phyloP scores from a whole-genome alignment of 2,113 vertebrate species.

The Chaetorhynchus papuensis region DNA sequence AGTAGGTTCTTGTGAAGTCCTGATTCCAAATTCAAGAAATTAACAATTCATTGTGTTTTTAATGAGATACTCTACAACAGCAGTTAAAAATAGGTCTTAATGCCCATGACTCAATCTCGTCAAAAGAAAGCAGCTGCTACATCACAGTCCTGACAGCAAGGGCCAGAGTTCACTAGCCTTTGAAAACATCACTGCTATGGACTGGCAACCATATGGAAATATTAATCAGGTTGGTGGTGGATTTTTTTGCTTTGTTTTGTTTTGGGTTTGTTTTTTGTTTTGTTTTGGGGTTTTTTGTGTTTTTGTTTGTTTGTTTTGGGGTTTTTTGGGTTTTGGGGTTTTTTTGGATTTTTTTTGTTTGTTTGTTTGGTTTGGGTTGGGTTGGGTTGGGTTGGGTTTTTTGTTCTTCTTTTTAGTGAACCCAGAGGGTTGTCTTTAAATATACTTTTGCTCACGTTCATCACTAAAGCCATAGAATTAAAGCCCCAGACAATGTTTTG shows the following conservation, averaged over 20 bases:
- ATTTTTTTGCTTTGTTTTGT: no score
- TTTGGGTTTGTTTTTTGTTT: not conserved
- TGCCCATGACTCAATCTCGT: not conserved
- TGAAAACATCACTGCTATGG: not conserved
- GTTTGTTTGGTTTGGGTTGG: not conserved
- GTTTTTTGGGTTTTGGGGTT: no score
- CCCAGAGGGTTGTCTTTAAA: not conserved
- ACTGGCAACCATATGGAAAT: not conserved
- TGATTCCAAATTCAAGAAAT: not conserved
- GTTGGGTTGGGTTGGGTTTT: not conserved
- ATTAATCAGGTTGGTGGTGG: accelerated
- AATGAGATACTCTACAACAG: not conserved
- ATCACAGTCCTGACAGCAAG: not conserved
- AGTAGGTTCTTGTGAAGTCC: not conserved
- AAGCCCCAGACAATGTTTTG: not conserved
- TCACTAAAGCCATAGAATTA: not conserved
- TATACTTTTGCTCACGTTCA: not conserved
- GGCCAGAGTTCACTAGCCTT: not conserved
- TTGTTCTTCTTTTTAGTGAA: not conserved
- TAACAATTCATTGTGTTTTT: not conserved
- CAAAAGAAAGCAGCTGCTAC: not conserved
- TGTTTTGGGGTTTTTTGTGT: not conserved
- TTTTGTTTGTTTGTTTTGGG: not conserved
- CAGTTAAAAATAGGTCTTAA: not conserved
- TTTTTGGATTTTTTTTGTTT: not conserved